Conservation (phyloP, 2,113 vertebrate species). For the Notothenia rossii region DNA sequence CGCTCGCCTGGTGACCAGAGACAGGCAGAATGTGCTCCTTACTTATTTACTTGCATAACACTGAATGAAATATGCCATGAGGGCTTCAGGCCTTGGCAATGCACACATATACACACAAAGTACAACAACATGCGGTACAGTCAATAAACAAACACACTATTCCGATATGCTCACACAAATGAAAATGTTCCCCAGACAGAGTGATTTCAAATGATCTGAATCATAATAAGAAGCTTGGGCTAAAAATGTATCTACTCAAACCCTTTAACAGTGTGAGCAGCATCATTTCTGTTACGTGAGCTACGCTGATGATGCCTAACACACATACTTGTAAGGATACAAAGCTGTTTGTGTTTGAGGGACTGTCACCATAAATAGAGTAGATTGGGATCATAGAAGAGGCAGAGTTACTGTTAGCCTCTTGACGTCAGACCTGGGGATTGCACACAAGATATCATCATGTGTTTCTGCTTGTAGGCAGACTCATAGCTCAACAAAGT, state of each 20-base stretch:
- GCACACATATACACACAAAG: slow-evolving; percentile 16
- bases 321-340: not conserved
- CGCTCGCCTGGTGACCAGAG: slow-evolving; percentile 39
- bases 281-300: not conserved
- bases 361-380: not conserved
- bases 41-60: slow-evolving; percentile 73
- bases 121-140: slow-evolving; percentile 42
- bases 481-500: not conserved
- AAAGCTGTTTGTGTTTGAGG: not conserved
- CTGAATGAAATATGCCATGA: slow-evolving; percentile 69
- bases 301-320: not conserved
- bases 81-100: slow-evolving; percentile 51
- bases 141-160: slow-evolving; percentile 63
- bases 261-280: not conserved
- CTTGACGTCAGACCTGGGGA: not conserved
- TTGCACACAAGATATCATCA: not conserved
- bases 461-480: not conserved
- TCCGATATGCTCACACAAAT: slow-evolving; percentile 38
- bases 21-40: slow-evolving; percentile 66
- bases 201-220: not conserved
- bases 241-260: not conserved
- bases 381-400: not conserved
- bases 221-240: not conserved
- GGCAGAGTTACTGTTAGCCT: not conserved
- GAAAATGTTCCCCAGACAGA: slow-evolving; percentile 30